These are phyloP conservation scores for Mallateleia sp. DNA, from an alignment of 2,888 invertebrate species.

Conservation along the genomic window DNA sequence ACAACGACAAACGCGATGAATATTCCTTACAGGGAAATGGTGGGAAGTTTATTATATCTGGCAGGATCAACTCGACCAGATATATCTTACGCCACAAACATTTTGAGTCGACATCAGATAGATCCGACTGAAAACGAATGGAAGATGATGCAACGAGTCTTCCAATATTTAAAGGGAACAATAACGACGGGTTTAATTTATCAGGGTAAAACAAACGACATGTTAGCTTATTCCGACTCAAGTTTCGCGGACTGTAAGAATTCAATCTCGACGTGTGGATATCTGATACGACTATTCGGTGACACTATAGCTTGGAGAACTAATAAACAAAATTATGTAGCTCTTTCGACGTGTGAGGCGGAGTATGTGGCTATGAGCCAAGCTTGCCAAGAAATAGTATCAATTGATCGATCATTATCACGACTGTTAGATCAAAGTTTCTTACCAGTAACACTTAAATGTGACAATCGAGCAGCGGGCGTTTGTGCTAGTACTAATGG, in stretches of 20 bases:
- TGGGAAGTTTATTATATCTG: slow-evolving; percentile 74
- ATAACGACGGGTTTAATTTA: slow-evolving; percentile 58
- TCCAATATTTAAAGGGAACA: slow-evolving; percentile 70
- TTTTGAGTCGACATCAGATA: slow-evolving; percentile 70
- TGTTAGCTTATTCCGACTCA: slow-evolving; percentile 67
- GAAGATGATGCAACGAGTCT: slow-evolving; percentile 73
- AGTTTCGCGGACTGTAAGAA: slow-evolving; percentile 68
- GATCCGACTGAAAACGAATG: slow-evolving; percentile 75
- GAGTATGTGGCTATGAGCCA: too few species aligned
- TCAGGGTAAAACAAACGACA: slow-evolving; percentile 42
- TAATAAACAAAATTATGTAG: slow-evolving; percentile 38
- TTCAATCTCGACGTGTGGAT: too few species aligned
- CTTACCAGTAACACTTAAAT: slow-evolving; percentile 61
- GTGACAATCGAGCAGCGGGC: slow-evolving; percentile 71
- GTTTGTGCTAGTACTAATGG: slow-evolving; percentile 35
- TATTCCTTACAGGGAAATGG: slow-evolving; percentile 70
- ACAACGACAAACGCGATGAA: slow-evolving; percentile 18
- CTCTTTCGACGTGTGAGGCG: too few species aligned
- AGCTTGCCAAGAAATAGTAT: slow-evolving; percentile 39
- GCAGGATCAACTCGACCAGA: slow-evolving; percentile 74
- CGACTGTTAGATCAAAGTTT: slow-evolving; percentile 20
- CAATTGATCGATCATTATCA: slow-evolving; percentile 31
- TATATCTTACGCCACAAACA: slow-evolving; percentile 69
- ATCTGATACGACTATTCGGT: slow-evolving; percentile 47
- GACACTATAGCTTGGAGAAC: slow-evolving; percentile 54